Conservation (phyloP, 1,140 invertebrate species). For the Cotesia typhae region DNA sequence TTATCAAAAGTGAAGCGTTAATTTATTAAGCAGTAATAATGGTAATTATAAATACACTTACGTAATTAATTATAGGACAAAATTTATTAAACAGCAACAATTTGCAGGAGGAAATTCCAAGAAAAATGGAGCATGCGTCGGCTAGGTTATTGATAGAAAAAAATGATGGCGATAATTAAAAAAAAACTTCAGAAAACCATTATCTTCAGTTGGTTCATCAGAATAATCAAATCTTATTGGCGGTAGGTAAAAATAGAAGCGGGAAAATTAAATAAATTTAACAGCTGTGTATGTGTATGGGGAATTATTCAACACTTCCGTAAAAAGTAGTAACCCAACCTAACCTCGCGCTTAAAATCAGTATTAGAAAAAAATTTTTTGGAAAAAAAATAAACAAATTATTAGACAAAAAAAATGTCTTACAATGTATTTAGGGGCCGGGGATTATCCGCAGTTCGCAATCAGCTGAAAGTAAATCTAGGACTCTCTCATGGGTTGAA, state of each 20-base stretch:
- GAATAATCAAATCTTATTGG: neutral
- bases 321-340: constrained; percentile 1
- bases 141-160: neutral
- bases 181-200: neutral
- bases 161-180: neutral
- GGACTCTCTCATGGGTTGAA: neutral
- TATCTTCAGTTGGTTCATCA: neutral
- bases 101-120: no score
- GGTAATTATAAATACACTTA: no score
- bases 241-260: neutral
- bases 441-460: neutral
- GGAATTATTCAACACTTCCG: neutral
- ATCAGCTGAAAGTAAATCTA: constrained; percentile 10
- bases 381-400: neutral
- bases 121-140: constrained; percentile 8
- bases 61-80: neutral
- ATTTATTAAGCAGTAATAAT: no score
- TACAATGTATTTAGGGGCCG: constrained; percentile 26
- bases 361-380: neutral
- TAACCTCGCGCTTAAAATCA: no score
- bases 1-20: no score
- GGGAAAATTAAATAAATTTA: neutral
- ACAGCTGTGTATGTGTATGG: no score
- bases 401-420: constrained; percentile 23
- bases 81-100: constrained; percentile 3